Evolutionary conservation across 2,888 invertebrate genomes (phyloP).

Genomic region (Rhabditoides inermis): DNA sequence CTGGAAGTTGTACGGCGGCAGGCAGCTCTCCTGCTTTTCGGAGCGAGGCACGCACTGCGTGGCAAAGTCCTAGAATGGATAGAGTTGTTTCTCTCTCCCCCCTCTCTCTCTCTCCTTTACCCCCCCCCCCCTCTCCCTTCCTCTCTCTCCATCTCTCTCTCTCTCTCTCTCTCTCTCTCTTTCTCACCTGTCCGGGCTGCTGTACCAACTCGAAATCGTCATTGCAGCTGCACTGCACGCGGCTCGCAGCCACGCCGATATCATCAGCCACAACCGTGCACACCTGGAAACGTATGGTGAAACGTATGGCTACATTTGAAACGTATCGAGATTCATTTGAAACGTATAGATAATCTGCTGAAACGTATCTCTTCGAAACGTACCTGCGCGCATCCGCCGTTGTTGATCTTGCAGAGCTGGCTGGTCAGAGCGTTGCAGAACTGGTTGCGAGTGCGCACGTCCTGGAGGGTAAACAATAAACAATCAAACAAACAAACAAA

Average conservation of each 20-base stretch:
- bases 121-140: too few relatives aligned
- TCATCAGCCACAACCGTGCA: slow-evolving; percentile 34
- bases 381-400: slow-evolving; percentile 75
- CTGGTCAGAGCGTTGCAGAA: slow-evolving; percentile 53
- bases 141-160: too few relatives aligned
- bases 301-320: background rate
- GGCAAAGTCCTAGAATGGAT: slow-evolving; percentile 36
- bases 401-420: slow-evolving; percentile 75
- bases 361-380: background rate
- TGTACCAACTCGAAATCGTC: slow-evolving; percentile 79
- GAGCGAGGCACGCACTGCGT: slow-evolving; percentile 46
- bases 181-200: slow-evolving; percentile 33
- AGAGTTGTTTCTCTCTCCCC: slow-evolving; percentile 61
- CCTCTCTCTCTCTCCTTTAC: too few relatives aligned
- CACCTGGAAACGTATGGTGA: slow-evolving; percentile 12
- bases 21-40: slow-evolving; percentile 19
- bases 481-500: too few relatives aligned
- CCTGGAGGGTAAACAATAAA: too few relatives aligned
- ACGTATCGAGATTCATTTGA: background rate
- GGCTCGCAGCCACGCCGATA: slow-evolving; percentile 36
- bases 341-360: background rate
- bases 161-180: slow-evolving; percentile 79
- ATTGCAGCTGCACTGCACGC: slow-evolving; percentile 81
- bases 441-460: slow-evolving; percentile 41
- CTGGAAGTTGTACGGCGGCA: slow-evolving; percentile 51